Percentiles rank a stretch among this genome's conserved stretches.
Evolutionary conservation across 2,888 invertebrate species (phyloP).

Genomic region (Tenthredo notha): DNA sequence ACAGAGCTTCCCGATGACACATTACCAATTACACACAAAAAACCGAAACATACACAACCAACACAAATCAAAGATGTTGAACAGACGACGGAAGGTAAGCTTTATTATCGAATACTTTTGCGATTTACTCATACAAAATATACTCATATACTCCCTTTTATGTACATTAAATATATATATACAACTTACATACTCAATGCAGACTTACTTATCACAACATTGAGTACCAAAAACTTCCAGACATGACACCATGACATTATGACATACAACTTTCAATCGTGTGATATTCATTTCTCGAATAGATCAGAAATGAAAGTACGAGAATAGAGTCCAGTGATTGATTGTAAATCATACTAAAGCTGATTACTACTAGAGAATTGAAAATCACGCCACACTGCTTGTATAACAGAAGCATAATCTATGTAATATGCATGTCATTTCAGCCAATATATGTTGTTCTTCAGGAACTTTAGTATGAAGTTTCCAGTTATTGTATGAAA

Average conservation of each 20-base stretch:
- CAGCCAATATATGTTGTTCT: neutral
- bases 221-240: neutral
- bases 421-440: slow-evolving; percentile 29
- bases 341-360: neutral
- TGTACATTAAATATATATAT: slow-evolving; percentile 33
- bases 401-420: neutral
- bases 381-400: slow-evolving; percentile 23
- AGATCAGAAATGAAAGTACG: neutral
- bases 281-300: slow-evolving; percentile 26
- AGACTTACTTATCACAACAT: slow-evolving; percentile 16
- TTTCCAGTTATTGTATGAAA: neutral
- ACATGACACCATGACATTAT: slow-evolving; percentile 42
- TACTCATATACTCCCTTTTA: neutral
- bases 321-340: neutral
- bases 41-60: slow-evolving; percentile 62
- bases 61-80: slow-evolving; percentile 52
- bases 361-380: neutral
- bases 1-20: slow-evolving; percentile 65
- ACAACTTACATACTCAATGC: neutral
- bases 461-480: neutral
- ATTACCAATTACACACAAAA: slow-evolving; percentile 68
- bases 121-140: slow-evolving; percentile 37
- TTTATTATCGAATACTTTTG: slow-evolving; percentile 63
- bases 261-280: slow-evolving; percentile 23
- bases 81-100: slow-evolving; percentile 66